phyloP scores from a whole-genome alignment of 2,113 vertebrate species.

The Acanthisitta chloris region DNA sequence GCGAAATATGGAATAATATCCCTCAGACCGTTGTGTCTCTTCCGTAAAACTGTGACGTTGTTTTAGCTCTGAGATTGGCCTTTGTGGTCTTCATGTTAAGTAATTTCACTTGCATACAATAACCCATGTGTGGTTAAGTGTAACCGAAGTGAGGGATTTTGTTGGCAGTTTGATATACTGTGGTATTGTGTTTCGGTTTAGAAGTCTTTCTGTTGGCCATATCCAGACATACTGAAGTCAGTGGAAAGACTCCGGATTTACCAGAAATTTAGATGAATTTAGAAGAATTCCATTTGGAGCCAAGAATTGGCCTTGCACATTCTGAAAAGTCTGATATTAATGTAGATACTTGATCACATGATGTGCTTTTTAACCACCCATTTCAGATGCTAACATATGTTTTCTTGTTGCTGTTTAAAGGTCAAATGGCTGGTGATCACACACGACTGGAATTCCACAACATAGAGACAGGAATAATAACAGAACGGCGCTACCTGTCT shows the following conservation, averaged over 20 bases:
- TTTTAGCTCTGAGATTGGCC: not conserved
- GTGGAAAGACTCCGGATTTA: not conserved
- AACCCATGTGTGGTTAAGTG: not conserved
- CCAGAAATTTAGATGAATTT: not conserved
- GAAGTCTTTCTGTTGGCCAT: not conserved
- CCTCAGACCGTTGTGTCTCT: not conserved
- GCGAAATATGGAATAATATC: not conserved
- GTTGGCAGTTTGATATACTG: not conserved
- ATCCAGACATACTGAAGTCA: not conserved
- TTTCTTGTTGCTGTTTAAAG: slow-evolving; percentile 72
- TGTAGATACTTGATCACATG: not conserved
- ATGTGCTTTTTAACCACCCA: not conserved
- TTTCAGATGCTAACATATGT: slow-evolving; percentile 11
- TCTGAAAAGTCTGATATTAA: not conserved
- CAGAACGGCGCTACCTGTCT: slow-evolving; percentile 91
- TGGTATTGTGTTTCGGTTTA: not conserved
- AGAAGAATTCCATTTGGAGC: not conserved
- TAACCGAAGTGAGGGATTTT: not conserved
- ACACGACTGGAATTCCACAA: slow-evolving; percentile 98
- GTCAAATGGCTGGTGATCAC: slow-evolving; percentile 97
- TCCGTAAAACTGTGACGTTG: not conserved
- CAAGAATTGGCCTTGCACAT: not conserved
- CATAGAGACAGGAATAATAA: slow-evolving; percentile 98
- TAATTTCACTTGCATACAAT: not conserved
- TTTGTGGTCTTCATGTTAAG: not conserved